Conservation (phyloP, 2,888 invertebrate species). For the Teleogryllus oceanicus region DNA sequence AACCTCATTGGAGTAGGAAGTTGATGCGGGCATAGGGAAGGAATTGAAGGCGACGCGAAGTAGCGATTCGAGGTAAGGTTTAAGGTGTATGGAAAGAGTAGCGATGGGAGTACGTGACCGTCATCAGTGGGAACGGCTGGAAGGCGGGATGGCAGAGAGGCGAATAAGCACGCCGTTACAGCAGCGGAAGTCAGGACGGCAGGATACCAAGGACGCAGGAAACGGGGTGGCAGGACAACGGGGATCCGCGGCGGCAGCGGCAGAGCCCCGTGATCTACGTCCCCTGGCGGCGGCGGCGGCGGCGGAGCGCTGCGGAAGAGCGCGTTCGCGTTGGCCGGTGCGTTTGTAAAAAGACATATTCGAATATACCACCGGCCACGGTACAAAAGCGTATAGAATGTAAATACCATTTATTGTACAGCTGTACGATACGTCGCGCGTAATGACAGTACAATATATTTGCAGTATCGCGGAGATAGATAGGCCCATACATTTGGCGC, state of each 20-base stretch:
- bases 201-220: not conserved
- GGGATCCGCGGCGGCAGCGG: not conserved
- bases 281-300: not conserved
- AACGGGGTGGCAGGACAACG: not conserved
- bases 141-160: no score
- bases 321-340: not conserved
- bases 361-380: not conserved
- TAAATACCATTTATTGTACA: constrained; percentile 18
- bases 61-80: no score
- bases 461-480: constrained; percentile 18
- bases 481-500: not conserved
- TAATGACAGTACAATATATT: constrained; percentile 4
- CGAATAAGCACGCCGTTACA: not conserved
- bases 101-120: no score
- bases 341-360: not conserved
- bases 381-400: constrained; percentile 18
- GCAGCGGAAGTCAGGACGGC: not conserved
- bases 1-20: no score
- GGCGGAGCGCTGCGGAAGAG: not conserved
- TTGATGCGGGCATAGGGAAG: no score
- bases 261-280: not conserved
- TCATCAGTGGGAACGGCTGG: no score
- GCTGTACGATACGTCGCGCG: constrained; percentile 1
- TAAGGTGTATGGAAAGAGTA: no score
- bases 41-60: no score